phyloP scores from a whole-genome alignment of 2,113 vertebrate species.

The Eleginops maclovinus region DNA sequence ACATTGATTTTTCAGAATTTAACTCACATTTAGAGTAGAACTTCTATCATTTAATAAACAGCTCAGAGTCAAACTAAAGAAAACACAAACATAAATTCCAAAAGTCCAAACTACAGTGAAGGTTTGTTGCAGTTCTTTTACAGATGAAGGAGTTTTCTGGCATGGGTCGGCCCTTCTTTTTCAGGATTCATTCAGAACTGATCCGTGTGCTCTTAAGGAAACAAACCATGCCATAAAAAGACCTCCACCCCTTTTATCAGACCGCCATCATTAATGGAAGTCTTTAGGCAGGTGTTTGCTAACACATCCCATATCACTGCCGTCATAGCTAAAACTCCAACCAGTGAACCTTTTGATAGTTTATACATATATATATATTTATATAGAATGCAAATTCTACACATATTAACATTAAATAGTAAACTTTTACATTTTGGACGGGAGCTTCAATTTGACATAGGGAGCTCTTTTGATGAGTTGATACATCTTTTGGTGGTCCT shows the following conservation, averaged over 20 bases:
- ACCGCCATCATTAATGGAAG: slow-evolving; percentile 11
- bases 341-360: slow-evolving; percentile 49
- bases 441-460: slow-evolving; percentile 57
- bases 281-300: slow-evolving; percentile 43
- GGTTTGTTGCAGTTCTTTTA: slow-evolving; percentile 47
- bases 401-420: slow-evolving; percentile 62
- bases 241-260: slow-evolving; percentile 29
- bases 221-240: slow-evolving; percentile 45
- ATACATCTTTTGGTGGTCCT: slow-evolving; percentile 17
- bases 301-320: slow-evolving; percentile 30
- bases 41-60: slow-evolving; percentile 67
- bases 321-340: slow-evolving; percentile 36
- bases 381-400: slow-evolving; percentile 59
- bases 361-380: slow-evolving; percentile 48
- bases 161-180: slow-evolving; percentile 7
- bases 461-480: slow-evolving; percentile 56
- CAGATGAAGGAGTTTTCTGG: slow-evolving; percentile 41
- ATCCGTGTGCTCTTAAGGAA: slow-evolving; percentile 16
- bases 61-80: slow-evolving; percentile 74
- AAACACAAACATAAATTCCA: slow-evolving; percentile 57
- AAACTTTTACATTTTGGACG: slow-evolving; percentile 68
- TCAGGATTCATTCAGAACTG: slow-evolving; percentile 17
- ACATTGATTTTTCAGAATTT: slow-evolving; percentile 83
- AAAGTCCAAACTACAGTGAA: slow-evolving; percentile 43
- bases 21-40: slow-evolving; percentile 79